phyloP scores from a whole-genome alignment of 2,797 vertebrate species.

The Notamacropus eugenii region DNA sequence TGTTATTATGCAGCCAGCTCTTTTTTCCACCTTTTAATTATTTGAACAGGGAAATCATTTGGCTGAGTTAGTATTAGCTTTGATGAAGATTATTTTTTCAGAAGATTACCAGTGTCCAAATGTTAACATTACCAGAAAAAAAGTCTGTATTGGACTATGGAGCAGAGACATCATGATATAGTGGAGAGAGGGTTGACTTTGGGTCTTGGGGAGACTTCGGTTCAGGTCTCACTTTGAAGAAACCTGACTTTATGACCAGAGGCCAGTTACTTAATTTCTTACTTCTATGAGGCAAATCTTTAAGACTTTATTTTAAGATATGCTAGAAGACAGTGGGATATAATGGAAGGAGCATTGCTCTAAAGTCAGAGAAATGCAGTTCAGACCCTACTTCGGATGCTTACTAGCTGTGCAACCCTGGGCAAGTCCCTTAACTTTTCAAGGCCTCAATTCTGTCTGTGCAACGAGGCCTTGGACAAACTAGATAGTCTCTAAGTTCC shows the following conservation, averaged over 20 bases:
- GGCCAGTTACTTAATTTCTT: background rate
- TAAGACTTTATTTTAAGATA: background rate
- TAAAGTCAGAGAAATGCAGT: background rate
- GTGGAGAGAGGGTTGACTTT: background rate
- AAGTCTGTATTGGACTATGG: background rate
- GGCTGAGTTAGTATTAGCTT: constrained; percentile 19
- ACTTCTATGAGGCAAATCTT: background rate
- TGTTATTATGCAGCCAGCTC: background rate
- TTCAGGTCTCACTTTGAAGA: background rate
- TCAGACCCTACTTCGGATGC: background rate
- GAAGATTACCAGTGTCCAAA: background rate
- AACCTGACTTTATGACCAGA: background rate
- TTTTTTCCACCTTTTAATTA: constrained; percentile 39
- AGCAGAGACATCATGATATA: background rate
- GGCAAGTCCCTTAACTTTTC: background rate
- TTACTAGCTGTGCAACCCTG: background rate
- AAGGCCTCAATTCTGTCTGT: background rate
- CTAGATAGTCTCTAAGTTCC: background rate
- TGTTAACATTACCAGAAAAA: background rate
- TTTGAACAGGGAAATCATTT: constrained; percentile 51
- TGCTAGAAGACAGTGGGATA: background rate
- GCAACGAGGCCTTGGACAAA: background rate
- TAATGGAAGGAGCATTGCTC: background rate
- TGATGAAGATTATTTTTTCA: constrained; percentile 16
- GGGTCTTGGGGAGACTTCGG: background rate